Evolutionary conservation across 2,113 vertebrate species (phyloP).

Genomic region (Lepisosteus osseus): DNA sequence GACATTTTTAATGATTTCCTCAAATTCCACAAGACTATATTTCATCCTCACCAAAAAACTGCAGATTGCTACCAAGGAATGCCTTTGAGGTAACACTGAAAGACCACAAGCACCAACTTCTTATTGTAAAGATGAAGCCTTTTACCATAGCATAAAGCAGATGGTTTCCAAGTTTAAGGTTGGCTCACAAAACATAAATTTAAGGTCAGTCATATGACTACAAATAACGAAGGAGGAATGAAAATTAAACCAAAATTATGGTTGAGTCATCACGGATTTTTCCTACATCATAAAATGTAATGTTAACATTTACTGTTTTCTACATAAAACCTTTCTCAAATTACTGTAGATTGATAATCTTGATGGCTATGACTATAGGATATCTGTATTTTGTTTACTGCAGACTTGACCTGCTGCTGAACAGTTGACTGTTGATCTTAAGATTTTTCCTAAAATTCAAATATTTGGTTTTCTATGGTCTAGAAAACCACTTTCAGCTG

Average conservation of each 20-base stretch:
- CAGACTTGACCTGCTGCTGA: too few species aligned
- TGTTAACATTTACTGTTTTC: too few species aligned
- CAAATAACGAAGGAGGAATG: slow-evolving; percentile 15
- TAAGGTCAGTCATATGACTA: slow-evolving; percentile 15
- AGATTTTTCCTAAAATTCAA: too few species aligned
- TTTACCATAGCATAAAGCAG: slow-evolving; percentile 12
- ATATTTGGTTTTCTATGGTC: too few species aligned
- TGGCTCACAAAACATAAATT: slow-evolving; percentile 11
- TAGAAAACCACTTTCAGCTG: too few species aligned
- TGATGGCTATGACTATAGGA: too few species aligned
- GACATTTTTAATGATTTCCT: background rate
- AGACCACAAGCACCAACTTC: slow-evolving; percentile 7
- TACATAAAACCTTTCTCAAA: too few species aligned
- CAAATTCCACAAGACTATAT: background rate
- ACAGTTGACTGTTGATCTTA: too few species aligned
- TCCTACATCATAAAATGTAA: background rate
- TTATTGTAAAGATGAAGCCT: background rate
- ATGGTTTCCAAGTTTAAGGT: slow-evolving; percentile 7
- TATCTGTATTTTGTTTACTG: too few species aligned
- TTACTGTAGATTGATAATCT: too few species aligned
- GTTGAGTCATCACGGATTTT: slow-evolving; percentile 12
- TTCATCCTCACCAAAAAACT: slow-evolving; percentile 1
- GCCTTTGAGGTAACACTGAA: slow-evolving; percentile 19
- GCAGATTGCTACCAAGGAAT: slow-evolving; percentile 16
- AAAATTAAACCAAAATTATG: slow-evolving; percentile 24